Percentiles rank a stretch among this genome's conserved stretches.
phyloP scores from a whole-genome alignment of 2,888 invertebrate genomes.

The Acleris holmiana region DNA sequence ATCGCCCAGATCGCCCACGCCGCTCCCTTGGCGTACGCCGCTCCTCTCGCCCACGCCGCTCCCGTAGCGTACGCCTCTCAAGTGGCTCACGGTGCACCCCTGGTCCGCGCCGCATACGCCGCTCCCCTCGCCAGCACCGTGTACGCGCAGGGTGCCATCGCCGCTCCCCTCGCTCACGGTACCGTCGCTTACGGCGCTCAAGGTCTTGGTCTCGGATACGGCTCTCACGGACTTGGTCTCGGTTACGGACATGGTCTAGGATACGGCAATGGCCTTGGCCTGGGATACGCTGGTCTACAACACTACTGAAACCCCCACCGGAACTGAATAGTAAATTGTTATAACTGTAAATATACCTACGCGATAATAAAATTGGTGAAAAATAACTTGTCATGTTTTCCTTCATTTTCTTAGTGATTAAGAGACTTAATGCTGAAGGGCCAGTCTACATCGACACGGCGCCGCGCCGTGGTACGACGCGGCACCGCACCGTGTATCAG shows the following conservation, averaged over 20 bases:
- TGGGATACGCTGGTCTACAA: constrained; percentile 45
- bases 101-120: constrained; percentile 47
- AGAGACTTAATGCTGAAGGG: background rate
- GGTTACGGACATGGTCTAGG: constrained; percentile 32
- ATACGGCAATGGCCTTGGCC: constrained; percentile 34
- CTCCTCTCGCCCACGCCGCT: constrained; percentile 41
- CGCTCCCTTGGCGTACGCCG: constrained; percentile 44
- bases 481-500: no score
- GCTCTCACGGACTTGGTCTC: constrained; percentile 25
- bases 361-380: constrained; percentile 26
- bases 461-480: no score
- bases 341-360: constrained; percentile 26
- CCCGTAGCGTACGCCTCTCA: constrained; percentile 47
- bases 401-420: background rate
- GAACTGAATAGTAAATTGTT: constrained; percentile 1
- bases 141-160: constrained; percentile 46
- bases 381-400: background rate
- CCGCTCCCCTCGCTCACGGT: constrained; percentile 41
- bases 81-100: constrained; percentile 45
- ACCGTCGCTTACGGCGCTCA: constrained; percentile 36
- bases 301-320: constrained; percentile 10
- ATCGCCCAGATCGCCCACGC: constrained; percentile 39
- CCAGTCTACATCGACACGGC: no score
- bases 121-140: constrained; percentile 38
- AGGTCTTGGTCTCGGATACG: constrained; percentile 31